Percentiles rank a stretch among this genome's conserved stretches.
Conservation (phyloP, 1,140 invertebrate genomes). For the Drosophila oshimai region DNA sequence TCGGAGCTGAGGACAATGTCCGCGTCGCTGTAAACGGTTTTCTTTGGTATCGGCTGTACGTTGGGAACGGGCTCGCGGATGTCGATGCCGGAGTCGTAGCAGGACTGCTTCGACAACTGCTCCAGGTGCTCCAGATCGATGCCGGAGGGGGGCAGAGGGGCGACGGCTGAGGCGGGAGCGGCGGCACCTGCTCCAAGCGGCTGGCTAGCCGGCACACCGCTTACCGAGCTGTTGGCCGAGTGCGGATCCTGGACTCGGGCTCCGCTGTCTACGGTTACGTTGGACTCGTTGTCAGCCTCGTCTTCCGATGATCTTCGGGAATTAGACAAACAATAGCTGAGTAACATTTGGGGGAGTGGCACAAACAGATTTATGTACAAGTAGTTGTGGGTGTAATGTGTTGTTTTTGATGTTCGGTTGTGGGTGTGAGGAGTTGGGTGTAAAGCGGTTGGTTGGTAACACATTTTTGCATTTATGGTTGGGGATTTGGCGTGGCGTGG, state of each 20-base stretch:
- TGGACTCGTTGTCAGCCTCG: conserved; percentile 82
- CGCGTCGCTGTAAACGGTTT: conserved; percentile 89
- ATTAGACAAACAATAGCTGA: conserved; percentile 81
- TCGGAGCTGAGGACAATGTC: conserved; percentile 92
- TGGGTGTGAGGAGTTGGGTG: conserved; percentile 11
- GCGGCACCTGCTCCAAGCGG: conserved; percentile 5
- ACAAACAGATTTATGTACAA: conserved; percentile 26
- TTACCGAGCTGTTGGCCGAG: conserved; percentile 65
- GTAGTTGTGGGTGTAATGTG: conserved; percentile 24
- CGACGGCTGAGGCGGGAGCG: conserved; percentile 7
- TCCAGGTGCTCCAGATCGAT: conserved; percentile 77
- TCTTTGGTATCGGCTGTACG: conserved; percentile 83
- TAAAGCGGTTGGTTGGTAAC: conserved; percentile 27
- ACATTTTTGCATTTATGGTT: conserved; percentile 40
- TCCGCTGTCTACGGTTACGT: conserved; percentile 73
- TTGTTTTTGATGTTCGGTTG: too few species aligned
- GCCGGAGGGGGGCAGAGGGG: conserved; percentile 46
- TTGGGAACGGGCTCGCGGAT: conserved; percentile 88
- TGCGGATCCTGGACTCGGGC: conserved; percentile 72
- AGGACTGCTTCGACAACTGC: conserved; percentile 87
- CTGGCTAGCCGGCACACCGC: conserved; percentile 27
- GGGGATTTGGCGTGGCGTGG: conserved; percentile 40
- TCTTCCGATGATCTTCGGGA: conserved; percentile 83
- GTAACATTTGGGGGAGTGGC: conserved; percentile 31
- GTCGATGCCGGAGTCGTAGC: conserved; percentile 94